Conservation (phyloP, 2,888 invertebrate species). For the Cerastoderma edule region DNA sequence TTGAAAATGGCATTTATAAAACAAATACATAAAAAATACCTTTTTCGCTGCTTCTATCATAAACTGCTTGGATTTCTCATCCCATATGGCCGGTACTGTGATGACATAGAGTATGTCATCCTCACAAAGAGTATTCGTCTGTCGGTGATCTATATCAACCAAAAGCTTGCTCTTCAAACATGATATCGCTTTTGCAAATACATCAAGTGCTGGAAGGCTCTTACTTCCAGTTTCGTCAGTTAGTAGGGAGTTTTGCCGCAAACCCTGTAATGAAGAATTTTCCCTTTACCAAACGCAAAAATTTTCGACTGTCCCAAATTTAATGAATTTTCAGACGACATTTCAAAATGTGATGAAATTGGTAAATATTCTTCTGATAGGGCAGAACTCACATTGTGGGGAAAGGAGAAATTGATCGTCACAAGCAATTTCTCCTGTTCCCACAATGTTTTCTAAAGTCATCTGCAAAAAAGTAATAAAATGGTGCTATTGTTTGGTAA, state of each 20-base stretch:
- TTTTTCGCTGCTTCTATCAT: constrained; percentile 50
- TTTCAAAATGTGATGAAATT: too few species aligned
- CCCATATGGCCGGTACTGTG: constrained; percentile 64
- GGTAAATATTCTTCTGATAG: too few species aligned
- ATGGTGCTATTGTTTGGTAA: too few species aligned
- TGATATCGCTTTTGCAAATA: constrained; percentile 51
- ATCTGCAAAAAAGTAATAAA: too few species aligned
- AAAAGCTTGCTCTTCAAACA: constrained; percentile 47
- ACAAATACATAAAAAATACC: constrained; percentile 18
- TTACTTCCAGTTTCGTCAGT: constrained; percentile 47
- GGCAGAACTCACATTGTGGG: too few species aligned
- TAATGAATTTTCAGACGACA: too few species aligned
- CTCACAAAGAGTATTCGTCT: constrained; percentile 13
- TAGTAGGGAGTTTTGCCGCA: constrained; percentile 37
- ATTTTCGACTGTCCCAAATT: too few species aligned
- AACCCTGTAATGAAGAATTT: constrained; percentile 35
- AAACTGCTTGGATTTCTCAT: constrained; percentile 54
- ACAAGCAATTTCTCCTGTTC: too few species aligned
- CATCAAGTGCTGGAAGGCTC: constrained; percentile 43
- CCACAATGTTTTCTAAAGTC: too few species aligned
- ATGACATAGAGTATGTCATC: constrained; percentile 59
- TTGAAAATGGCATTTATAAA: too few species aligned
- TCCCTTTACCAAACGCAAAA: too few species aligned
- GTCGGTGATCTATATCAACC: constrained; percentile 38
- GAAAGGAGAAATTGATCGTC: too few species aligned